phyloP scores from a whole-genome alignment of 2,888 invertebrate genomes.

The Ariolimax columbianus region DNA sequence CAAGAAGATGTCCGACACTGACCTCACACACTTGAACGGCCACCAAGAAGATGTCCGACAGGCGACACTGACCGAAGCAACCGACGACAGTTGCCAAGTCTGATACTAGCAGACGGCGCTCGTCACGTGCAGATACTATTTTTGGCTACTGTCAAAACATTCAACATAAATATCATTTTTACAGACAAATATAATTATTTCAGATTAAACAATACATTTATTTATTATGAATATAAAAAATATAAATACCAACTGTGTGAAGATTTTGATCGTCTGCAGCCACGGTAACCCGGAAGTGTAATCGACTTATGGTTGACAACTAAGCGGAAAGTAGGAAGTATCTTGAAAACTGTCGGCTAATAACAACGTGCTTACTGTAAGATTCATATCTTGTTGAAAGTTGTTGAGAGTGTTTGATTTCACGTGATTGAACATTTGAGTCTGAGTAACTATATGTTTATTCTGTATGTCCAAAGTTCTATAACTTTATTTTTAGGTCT shows the following conservation, averaged over 20 bases:
- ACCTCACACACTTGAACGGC: too few species aligned
- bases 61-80: too few species aligned
- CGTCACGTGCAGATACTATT: slow-evolving; percentile 19
- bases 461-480: background rate
- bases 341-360: background rate
- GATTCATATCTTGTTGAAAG: background rate
- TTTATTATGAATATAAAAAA: background rate
- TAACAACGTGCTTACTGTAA: background rate
- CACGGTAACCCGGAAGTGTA: slow-evolving; percentile 35
- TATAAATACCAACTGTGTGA: background rate
- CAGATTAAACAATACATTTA: background rate
- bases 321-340: slow-evolving; percentile 13
- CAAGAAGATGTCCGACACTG: too few species aligned
- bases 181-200: background rate
- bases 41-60: too few species aligned
- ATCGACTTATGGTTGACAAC: slow-evolving; percentile 23
- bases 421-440: background rate
- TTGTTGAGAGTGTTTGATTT: too few species aligned
- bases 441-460: background rate
- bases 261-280: background rate
- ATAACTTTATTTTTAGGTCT: background rate
- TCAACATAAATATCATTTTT: background rate
- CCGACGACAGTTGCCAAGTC: background rate
- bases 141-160: background rate
- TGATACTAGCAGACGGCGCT: slow-evolving; percentile 14